Base-by-base conservation (phyloP, 2,888 invertebrate species). In the Tetanocera ferruginea region DNA sequence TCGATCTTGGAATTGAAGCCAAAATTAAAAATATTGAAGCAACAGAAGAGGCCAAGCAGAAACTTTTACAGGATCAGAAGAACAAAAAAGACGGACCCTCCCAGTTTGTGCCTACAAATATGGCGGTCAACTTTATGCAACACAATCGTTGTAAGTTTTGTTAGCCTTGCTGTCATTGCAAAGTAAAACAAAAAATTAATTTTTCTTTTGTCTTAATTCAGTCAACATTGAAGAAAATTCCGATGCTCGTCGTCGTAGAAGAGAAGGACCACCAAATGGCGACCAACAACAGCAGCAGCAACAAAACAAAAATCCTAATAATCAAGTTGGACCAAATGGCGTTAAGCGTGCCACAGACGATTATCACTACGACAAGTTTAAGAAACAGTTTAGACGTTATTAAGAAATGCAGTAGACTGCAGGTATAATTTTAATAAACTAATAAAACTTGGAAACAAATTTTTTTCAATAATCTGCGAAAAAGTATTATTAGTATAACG, bases 11-110 rank as follows among this genome's bases (percentile, higher is more conserved):
- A n/a, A 98, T 99, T 84, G 98, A 98, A 86, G 98, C 98, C 0
- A 98, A 99, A 91, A 99, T 99, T 81, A 95, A 94, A 86, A 99
- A 99, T 89, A 99, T 99, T 83, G 98, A 99, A 92, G 98, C 98
- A 0, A 99, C 99, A 0, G 99, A 99, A 90, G 98, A 98, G 87
- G 98, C 99, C 0, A 99, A 99, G 90, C 94, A 98, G 88, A 96
- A 95, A 89, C 91, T 99, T 51, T 87, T 99, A 25, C 94, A 95
- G 91, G 98, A 98, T 84, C 93, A 95, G 78, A 94, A 96, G 86
- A 96, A 95, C 84, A 97, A 97, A 89, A 97, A 97, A 87, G 97
- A 98, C 90, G 95, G 95, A 0, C 97, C 97, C 0, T 97, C 98
- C 0, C 96, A 96, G 83, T 98, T 98, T 92, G 98, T 98, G 0